Percentiles rank a stretch among this genome's conserved stretches.
Conservation (phyloP, 2,797 vertebrate species). For the Argyrosomus regius region DNA sequence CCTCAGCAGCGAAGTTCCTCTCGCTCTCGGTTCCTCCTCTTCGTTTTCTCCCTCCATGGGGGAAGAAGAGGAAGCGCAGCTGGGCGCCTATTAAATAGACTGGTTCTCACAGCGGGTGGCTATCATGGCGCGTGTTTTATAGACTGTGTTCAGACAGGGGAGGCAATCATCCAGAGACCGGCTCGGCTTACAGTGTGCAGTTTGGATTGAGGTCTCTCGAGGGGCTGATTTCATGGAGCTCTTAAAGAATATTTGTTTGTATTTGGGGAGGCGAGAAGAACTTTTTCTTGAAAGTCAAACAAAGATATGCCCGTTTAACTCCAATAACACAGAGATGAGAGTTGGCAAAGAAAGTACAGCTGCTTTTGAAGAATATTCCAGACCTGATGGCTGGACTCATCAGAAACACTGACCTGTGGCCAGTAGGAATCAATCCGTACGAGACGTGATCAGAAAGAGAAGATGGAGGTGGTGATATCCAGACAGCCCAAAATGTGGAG, state of each 20-base stretch:
- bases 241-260: neutral
- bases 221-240: neutral
- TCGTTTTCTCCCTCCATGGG: conserved; percentile 2
- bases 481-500: neutral
- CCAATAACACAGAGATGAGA: neutral
- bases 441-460: conserved; percentile 1
- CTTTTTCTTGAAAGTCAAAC: neutral
- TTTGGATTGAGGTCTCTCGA: neutral
- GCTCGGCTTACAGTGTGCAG: neutral
- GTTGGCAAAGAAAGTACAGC: neutral
- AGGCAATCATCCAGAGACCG: conserved; percentile 10
- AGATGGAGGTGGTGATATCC: neutral
- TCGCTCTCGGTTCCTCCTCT: conserved; percentile 17
- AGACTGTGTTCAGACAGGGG: conserved; percentile 20
- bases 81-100: conserved; percentile 36
- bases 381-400: neutral
- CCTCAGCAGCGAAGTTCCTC: conserved; percentile 17
- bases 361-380: neutral
- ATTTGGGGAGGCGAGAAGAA: neutral
- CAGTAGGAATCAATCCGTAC: neutral
- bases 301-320: neutral
- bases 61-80: conserved; percentile 17
- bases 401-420: neutral
- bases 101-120: conserved; percentile 29
- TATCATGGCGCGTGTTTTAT: conserved; percentile 21